Evolutionary conservation across 2,888 invertebrate species (phyloP).

Genomic region (Cacoxenus indagator): DNA sequence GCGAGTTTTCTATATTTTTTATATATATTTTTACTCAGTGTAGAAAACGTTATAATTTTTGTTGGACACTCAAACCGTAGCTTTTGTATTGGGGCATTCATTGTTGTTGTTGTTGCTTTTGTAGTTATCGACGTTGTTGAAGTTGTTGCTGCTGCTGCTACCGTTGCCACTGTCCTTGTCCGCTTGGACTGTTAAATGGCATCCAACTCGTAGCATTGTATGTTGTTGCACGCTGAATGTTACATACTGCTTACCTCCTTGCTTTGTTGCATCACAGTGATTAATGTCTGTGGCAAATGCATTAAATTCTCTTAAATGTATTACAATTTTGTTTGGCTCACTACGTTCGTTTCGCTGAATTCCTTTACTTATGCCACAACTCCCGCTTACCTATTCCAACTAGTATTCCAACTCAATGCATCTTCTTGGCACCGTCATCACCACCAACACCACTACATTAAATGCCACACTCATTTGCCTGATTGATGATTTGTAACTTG

Average conservation of each 20-base stretch:
- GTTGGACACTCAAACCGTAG: too few relatives aligned
- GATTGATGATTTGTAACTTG: conserved; percentile 20
- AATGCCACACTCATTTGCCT: conserved; percentile 12
- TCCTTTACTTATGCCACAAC: not conserved
- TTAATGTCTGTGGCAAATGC: conserved; percentile 71
- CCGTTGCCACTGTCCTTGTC: too few relatives aligned
- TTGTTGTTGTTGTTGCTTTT: too few relatives aligned
- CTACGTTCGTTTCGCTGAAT: conserved; percentile 27
- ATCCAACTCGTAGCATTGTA: too few relatives aligned
- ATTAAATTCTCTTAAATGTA: conserved; percentile 71
- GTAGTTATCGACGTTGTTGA: too few relatives aligned
- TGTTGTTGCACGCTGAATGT: conserved; percentile 17
- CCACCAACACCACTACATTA: not conserved
- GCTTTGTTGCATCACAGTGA: conserved; percentile 67
- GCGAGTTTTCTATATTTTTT: too few relatives aligned
- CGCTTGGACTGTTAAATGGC: too few relatives aligned
- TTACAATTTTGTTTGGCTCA: conserved; percentile 66
- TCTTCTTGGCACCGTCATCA: not conserved
- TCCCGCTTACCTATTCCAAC: too few relatives aligned
- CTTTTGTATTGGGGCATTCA: too few relatives aligned
- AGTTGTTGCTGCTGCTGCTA: conserved; percentile 18
- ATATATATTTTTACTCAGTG: too few relatives aligned
- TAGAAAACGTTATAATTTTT: too few relatives aligned
- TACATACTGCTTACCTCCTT: too few relatives aligned
- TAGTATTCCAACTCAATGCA: not conserved